Evolutionary conservation across 2,888 invertebrate genomes (phyloP), one percentile per base, ranked within the genome.

Genomic region (Erebia ligea): DNA sequence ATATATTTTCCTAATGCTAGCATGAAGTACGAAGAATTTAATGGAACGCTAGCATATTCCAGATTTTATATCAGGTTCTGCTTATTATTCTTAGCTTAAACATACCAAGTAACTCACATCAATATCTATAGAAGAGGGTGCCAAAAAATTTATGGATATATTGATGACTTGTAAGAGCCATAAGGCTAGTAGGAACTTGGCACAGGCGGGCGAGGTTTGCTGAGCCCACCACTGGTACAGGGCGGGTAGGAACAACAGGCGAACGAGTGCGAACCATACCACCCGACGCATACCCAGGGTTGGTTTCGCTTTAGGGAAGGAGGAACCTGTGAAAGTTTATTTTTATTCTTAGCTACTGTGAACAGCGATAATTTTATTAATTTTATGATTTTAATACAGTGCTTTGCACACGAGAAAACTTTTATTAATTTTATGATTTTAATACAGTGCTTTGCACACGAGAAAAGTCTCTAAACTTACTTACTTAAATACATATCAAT

Each of bases 231-330:
- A 99, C 85, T 95, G 95, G 82, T 95, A 95, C 82, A 97, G 96
- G 19, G 97, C 94, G 4, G 99, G 99, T 70, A 99, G 94, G 83
- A 99, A 95, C 68, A 98, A 83, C 63, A 98, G 95, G 67, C 98
- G 94, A 73, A 97, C 93, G 67, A 98, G 93, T 8, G 98, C 98
- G 83, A 97, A 95, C 87, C 96, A 95, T 73, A 97, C 96, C 73
- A 98, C 97, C 57, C 97, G 97, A 59, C 97, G 94, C 87, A 98
- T 95, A 75, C 98, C 97, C 90, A 98, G 97, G 81, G 98, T 98
- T 1, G 99, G 98, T 88, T 99, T 99, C 17, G 98, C 97, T 94
- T 99, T 99, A 15, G 98, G 97, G 90, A 99, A 99, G 72, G 98
- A 98, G 56, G 99, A 98, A 62, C 98, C 98, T 77, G 67, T 42